Evolutionary conservation across 2,113 vertebrate species (phyloP).

Genomic region (Pachycephala philippinensis): DNA sequence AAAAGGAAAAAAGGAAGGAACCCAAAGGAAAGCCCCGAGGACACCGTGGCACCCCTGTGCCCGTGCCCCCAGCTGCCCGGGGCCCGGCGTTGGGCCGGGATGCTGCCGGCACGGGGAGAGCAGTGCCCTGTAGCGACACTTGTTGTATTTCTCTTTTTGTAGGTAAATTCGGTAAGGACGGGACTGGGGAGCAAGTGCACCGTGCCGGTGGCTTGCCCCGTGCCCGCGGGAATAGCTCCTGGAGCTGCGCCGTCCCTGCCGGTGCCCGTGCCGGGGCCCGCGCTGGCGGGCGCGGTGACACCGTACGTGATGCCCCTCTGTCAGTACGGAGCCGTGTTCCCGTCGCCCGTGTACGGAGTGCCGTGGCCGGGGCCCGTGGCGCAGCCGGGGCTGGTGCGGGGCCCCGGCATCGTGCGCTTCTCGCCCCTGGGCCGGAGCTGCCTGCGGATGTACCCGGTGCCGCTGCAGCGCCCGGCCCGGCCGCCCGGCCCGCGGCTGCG

Average conservation of each 20-base stretch:
- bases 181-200: slow-evolving; percentile 68
- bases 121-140: background rate
- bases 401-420: slow-evolving; percentile 45
- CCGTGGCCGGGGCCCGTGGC: slow-evolving; percentile 73
- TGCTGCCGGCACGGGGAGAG: fast-evolving
- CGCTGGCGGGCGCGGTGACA: slow-evolving; percentile 56
- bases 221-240: slow-evolving; percentile 70
- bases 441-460: slow-evolving; percentile 69
- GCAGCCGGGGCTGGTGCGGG: slow-evolving; percentile 59
- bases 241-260: slow-evolving; percentile 60
- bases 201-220: slow-evolving; percentile 73
- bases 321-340: slow-evolving; percentile 72
- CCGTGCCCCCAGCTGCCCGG: background rate
- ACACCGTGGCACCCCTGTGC: fast-evolving
- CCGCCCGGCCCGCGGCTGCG: slow-evolving; percentile 61
- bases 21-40: background rate
- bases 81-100: fast-evolving
- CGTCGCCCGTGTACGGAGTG: slow-evolving; percentile 69
- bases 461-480: slow-evolving; percentile 60
- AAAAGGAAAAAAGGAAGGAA: background rate
- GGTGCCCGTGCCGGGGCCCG: slow-evolving; percentile 67
- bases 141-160: slow-evolving; percentile 52
- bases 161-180: slow-evolving; percentile 68
- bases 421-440: slow-evolving; percentile 58
- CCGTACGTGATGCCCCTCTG: slow-evolving; percentile 71